phyloP scores from a whole-genome alignment of 1,140 invertebrate genomes.

The Euwallacea fornicatus region DNA sequence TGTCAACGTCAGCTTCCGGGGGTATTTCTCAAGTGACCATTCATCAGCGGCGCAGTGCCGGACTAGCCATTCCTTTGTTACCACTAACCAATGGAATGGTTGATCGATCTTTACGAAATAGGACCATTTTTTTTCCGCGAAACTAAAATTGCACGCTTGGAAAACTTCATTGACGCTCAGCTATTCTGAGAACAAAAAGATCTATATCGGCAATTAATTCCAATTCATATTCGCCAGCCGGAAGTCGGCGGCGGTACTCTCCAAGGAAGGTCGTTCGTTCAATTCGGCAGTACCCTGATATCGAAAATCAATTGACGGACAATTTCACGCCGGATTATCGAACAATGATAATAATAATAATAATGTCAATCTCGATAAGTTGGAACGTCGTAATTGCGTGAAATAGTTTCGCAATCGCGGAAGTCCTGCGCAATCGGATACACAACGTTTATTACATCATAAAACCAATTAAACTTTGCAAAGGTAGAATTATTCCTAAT shows the following conservation, averaged over 20 bases:
- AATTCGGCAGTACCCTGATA: neutral
- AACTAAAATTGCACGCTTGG: too few relatives aligned
- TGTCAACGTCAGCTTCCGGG: too few relatives aligned
- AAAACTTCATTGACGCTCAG: too few relatives aligned
- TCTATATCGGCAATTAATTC: too few relatives aligned
- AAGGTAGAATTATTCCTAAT: neutral
- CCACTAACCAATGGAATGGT: too few relatives aligned
- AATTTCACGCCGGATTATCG: slow-evolving; percentile 8
- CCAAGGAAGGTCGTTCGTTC: slow-evolving; percentile 4
- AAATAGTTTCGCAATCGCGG: slow-evolving; percentile 12
- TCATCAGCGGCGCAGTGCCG: too few relatives aligned
- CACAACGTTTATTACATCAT: slow-evolving; percentile 9
- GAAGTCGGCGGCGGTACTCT: neutral
- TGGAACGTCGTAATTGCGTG: slow-evolving; percentile 9
- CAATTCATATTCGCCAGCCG: neutral
- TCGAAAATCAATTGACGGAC: slow-evolving; percentile 1
- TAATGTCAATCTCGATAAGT: slow-evolving; percentile 1
- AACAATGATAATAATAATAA: slow-evolving; percentile 8
- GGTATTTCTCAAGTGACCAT: too few relatives aligned
- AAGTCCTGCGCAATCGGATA: slow-evolving; percentile 7
- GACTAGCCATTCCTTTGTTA: too few relatives aligned
- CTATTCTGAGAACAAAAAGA: too few relatives aligned
- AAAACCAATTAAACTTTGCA: slow-evolving; percentile 10
- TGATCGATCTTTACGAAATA: too few relatives aligned
- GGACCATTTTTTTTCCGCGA: too few relatives aligned